Base-by-base conservation (phyloP, 92 coral and sea anemone genomes). In the Palythoa grandiflora region DNA sequence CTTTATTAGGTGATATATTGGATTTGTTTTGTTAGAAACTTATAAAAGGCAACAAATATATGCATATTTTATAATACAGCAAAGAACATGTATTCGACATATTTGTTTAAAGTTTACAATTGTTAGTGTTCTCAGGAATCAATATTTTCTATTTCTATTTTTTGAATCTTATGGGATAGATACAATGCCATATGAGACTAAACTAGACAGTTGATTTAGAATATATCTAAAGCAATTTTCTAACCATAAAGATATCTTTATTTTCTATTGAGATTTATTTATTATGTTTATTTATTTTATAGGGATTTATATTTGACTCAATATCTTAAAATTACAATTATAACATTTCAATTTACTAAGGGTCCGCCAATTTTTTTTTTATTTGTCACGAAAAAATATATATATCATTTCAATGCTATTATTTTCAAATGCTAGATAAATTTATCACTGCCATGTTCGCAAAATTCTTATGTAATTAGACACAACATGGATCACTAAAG, bases 181-280 rank as follows among this genome's bases (percentile, higher is more conserved):
- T 77, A 77, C 68, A 77, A 77, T 77, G 68, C 70, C 83, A 77
- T 55, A 77, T 54, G 83, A 77, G 83, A 77, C 83, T 77, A 77
- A 77, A 77, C 83, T 77, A 77, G 83, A 52, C 83, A 77, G 83
- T 77, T 77, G 83, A 77, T 53, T 77, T 77, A 77, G 68, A 77
- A 77, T 77, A 77, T 77, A 54, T 77, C 83, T 77, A 77, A 66
- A 77, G 68, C 81, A 51, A 77, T 51, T 52, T 51, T 60, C 60
- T 14, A 48, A 75, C 80, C 48, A 75, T 75, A 75, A 75, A 48
- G 80, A 75, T 75, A 77, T 77, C 81, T 77, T 77, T 77, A 77
- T 77, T 77, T 77, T 77, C 80, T 76, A 50, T 76, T 76, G 80
- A 76, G 80, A 76, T 50, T 50, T 76, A 76, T 76, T 70, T 70